A percentile compares a stretch with the other conserved stretches of the same genome.
phyloP scores from a whole-genome alignment of 2,797 vertebrate genomes.

The Rhinoraja longicauda region DNA sequence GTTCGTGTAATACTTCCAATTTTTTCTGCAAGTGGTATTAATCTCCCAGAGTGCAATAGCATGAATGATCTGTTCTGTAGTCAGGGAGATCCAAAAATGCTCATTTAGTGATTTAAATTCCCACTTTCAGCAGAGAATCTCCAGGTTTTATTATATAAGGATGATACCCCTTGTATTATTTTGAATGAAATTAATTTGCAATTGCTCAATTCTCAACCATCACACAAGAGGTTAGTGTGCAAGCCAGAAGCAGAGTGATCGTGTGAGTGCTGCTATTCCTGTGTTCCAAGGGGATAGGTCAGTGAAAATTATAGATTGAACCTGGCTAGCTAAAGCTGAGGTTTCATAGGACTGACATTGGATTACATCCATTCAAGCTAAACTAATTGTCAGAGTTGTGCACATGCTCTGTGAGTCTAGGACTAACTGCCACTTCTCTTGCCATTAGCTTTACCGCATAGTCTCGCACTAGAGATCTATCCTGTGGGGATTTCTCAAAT shows the following conservation, averaged over 20 bases:
- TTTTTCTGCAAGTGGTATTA: neutral
- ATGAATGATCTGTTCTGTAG: neutral
- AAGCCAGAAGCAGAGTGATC: neutral
- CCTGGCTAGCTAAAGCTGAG: neutral
- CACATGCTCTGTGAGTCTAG: too few relatives aligned
- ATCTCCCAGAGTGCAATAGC: neutral
- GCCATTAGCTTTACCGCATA: too few relatives aligned
- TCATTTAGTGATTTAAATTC: neutral
- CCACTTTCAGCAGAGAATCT: neutral
- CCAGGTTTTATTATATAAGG: neutral
- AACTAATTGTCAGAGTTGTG: too few relatives aligned
- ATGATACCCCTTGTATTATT: neutral
- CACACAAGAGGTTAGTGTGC: too few relatives aligned
- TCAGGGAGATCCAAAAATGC: neutral
- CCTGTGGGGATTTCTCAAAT: too few relatives aligned
- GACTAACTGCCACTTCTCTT: too few relatives aligned
- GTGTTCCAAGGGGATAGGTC: neutral
- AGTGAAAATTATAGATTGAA: neutral
- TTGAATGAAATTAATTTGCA: neutral
- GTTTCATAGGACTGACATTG: too few relatives aligned
- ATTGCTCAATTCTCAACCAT: neutral
- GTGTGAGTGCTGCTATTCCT: neutral
- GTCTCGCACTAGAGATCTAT: too few relatives aligned
- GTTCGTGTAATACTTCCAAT: too few relatives aligned
- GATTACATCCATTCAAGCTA: too few relatives aligned